phyloP scores from a whole-genome alignment of 2,888 invertebrate genomes.

The Andrena bucephala region DNA sequence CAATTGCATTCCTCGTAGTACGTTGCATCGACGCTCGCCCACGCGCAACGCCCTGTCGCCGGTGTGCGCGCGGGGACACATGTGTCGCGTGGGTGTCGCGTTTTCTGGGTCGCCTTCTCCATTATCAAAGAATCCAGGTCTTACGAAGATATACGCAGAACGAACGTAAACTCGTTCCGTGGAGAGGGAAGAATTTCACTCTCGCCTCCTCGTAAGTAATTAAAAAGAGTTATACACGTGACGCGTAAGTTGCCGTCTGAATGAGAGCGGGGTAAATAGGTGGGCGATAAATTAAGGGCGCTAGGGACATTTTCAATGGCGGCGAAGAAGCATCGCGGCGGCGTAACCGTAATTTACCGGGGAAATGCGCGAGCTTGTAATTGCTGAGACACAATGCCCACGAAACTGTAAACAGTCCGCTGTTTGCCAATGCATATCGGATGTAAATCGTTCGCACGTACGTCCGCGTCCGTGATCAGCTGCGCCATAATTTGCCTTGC shows the following conservation, averaged over 20 bases:
- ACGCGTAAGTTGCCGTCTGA: conserved; percentile 13
- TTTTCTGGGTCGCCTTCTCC: conserved; percentile 69
- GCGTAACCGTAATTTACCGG: background rate
- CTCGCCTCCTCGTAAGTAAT: conserved; percentile 50
- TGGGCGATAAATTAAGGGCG: conserved; percentile 6
- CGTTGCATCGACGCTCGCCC: conserved; percentile 20
- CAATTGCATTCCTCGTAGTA: conserved; percentile 52
- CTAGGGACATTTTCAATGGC: background rate
- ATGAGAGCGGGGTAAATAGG: conserved; percentile 10
- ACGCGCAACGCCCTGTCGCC: background rate
- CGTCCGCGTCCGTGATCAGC: too few relatives aligned
- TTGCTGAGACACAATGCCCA: background rate
- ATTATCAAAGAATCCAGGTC: conserved; percentile 69
- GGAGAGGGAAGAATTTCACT: conserved; percentile 53
- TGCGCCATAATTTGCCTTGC: too few relatives aligned
- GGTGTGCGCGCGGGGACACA: background rate
- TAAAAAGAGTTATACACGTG: conserved; percentile 39
- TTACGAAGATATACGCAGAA: conserved; percentile 50
- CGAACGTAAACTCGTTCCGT: conserved; percentile 55
- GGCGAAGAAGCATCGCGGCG: background rate
- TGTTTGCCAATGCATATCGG: too few relatives aligned
- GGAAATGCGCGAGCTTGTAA: background rate
- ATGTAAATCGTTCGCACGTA: too few relatives aligned
- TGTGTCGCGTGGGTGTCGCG: conserved; percentile 32
- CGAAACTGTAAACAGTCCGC: too few relatives aligned